A percentile compares a stretch with the other conserved stretches of the same genome.
Evolutionary conservation across 2,113 vertebrate genomes (phyloP).

Genomic region (Struthio camelus): DNA sequence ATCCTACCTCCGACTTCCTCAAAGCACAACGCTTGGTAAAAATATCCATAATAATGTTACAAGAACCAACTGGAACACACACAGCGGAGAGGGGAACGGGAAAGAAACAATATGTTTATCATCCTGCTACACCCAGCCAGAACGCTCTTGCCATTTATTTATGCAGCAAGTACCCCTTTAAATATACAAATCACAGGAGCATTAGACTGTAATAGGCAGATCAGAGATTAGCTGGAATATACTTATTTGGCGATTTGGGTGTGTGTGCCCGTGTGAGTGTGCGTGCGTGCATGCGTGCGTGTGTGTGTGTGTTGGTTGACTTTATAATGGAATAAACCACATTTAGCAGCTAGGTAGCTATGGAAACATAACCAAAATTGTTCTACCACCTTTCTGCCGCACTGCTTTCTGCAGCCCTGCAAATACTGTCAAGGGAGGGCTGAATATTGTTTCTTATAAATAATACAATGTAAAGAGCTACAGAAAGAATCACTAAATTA

Average conservation of each 20-base stretch:
- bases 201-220: slow-evolving; percentile 59
- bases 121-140: slow-evolving; percentile 9
- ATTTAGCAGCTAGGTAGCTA: slow-evolving; percentile 81
- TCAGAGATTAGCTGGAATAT: slow-evolving; percentile 56
- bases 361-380: slow-evolving; percentile 84
- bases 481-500: slow-evolving; percentile 65
- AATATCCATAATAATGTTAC: slow-evolving; percentile 28
- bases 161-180: slow-evolving; percentile 59
- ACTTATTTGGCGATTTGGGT: slow-evolving; percentile 32
- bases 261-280: slow-evolving; percentile 1
- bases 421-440: slow-evolving; percentile 73
- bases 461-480: slow-evolving; percentile 76
- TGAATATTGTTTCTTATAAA: slow-evolving; percentile 81
- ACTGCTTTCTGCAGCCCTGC: slow-evolving; percentile 69
- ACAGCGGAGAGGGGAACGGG: not conserved
- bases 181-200: slow-evolving; percentile 42
- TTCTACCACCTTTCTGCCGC: slow-evolving; percentile 76
- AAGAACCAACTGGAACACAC: slow-evolving; percentile 53
- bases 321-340: slow-evolving; percentile 80
- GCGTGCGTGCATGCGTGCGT: not conserved
- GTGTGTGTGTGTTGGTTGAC: slow-evolving; percentile 67
- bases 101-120: slow-evolving; percentile 38
- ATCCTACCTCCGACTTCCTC: slow-evolving; percentile 63
- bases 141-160: slow-evolving; percentile 53
- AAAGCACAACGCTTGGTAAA: not conserved